These are phyloP conservation scores for Patella depressa DNA, from an alignment of 2,888 invertebrate species.

Conservation along the genomic window DNA sequence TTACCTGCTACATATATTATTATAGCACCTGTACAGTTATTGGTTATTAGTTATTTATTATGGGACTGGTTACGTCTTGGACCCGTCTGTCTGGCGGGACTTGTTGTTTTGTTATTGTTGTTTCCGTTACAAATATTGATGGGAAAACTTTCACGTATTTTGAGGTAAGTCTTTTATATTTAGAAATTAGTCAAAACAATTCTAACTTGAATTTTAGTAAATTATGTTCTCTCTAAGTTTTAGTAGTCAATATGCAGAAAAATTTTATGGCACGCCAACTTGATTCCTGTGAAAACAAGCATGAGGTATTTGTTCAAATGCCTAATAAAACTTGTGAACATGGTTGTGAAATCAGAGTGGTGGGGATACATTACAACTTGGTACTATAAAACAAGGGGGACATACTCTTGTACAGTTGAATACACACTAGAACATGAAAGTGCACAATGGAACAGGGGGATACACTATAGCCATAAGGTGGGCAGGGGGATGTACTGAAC, in stretches of 20 bases:
- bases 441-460: too few species aligned
- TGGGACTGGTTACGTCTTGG: slow-evolving; percentile 49
- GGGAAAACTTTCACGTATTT: slow-evolving; percentile 44
- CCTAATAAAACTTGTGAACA: too few species aligned
- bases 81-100: slow-evolving; percentile 44
- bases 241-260: neutral
- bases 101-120: slow-evolving; percentile 42
- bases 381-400: too few species aligned
- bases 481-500: too few species aligned
- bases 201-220: neutral
- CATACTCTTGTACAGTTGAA: too few species aligned
- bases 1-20: slow-evolving; percentile 52
- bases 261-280: neutral
- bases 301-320: too few species aligned
- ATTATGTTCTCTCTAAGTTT: neutral
- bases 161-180: slow-evolving; percentile 38
- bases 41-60: slow-evolving; percentile 45
- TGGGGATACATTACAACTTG: too few species aligned
- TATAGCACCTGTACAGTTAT: slow-evolving; percentile 50
- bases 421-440: too few species aligned
- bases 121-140: slow-evolving; percentile 50
- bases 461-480: too few species aligned
- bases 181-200: neutral
- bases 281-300: too few species aligned
- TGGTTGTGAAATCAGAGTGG: too few species aligned